phyloP scores from a whole-genome alignment of 2,113 vertebrate genomes.

The Brienomyrus brachyistius region DNA sequence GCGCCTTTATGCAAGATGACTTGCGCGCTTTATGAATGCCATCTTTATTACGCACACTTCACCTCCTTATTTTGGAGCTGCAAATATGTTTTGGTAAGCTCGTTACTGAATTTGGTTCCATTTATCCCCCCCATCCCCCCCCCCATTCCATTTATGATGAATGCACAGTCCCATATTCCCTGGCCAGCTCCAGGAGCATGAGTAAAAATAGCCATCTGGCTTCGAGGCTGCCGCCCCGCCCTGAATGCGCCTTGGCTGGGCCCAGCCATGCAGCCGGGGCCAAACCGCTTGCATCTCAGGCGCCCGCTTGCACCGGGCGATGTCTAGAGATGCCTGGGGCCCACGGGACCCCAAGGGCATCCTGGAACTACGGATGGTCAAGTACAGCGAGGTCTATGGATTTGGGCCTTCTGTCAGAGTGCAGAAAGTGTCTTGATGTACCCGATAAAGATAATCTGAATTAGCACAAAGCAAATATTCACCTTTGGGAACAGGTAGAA shows the following conservation, averaged over 20 bases:
- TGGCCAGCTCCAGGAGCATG: not conserved
- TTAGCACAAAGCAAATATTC: not conserved
- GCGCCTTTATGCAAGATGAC: not conserved
- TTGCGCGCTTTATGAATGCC: not conserved
- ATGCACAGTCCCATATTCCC: not conserved
- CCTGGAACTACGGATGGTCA: not conserved
- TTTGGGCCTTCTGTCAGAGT: not conserved
- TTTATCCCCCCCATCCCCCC: not conserved
- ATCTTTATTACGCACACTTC: not conserved
- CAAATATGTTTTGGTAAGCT: not conserved
- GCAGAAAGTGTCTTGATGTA: not conserved
- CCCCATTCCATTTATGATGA: not conserved
- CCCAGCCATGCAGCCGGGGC: not conserved
- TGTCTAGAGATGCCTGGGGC: not conserved
- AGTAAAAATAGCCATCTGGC: constrained; percentile 9
- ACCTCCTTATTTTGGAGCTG: not conserved
- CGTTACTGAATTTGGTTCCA: not conserved
- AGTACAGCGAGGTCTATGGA: not conserved
- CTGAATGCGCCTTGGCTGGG: not conserved
- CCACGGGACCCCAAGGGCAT: not conserved
- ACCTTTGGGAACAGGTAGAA: not conserved
- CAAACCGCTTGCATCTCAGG: not conserved
- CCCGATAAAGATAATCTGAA: not conserved
- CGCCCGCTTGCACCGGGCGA: not conserved
- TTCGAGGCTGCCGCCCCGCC: not conserved